These are phyloP conservation scores for Epirrita christyi DNA, from an alignment of 2,888 invertebrate species.

Conservation along the genomic window DNA sequence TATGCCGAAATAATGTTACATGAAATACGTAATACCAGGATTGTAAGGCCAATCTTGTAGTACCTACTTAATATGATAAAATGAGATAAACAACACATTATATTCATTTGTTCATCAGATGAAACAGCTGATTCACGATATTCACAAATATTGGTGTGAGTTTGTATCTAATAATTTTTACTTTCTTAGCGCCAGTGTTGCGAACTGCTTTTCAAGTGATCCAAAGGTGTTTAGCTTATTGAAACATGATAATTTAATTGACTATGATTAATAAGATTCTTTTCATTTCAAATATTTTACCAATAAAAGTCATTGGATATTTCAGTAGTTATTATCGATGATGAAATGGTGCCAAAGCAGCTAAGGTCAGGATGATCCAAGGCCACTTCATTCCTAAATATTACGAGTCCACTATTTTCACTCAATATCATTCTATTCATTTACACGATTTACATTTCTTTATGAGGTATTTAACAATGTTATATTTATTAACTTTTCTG, in stretches of 20 bases:
- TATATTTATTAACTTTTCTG: slow-evolving; percentile 46
- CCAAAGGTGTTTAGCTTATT: not conserved
- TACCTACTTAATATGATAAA: too few relatives aligned
- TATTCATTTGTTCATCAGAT: too few relatives aligned
- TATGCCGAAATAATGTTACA: too few relatives aligned
- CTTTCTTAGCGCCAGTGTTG: not conserved
- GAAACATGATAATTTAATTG: not conserved
- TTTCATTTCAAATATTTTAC: not conserved
- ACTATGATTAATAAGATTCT: not conserved
- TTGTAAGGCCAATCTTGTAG: too few relatives aligned
- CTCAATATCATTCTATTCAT: slow-evolving; percentile 60
- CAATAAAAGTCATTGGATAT: slow-evolving; percentile 5
- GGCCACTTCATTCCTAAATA: slow-evolving; percentile 82
- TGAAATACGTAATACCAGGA: too few relatives aligned
- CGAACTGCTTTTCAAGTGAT: not conserved
- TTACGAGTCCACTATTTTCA: slow-evolving; percentile 71
- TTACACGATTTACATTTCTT: slow-evolving; percentile 60
- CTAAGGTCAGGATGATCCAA: slow-evolving; percentile 78
- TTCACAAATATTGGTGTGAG: too few relatives aligned
- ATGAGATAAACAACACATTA: too few relatives aligned
- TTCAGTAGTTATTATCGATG: slow-evolving; percentile 40
- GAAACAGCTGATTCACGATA: too few relatives aligned
- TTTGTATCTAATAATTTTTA: not conserved
- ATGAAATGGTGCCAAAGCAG: slow-evolving; percentile 74
- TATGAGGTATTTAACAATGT: slow-evolving; percentile 75